phyloP scores from a whole-genome alignment of 2,113 vertebrate genomes.

The Probosciger aterrimus region DNA sequence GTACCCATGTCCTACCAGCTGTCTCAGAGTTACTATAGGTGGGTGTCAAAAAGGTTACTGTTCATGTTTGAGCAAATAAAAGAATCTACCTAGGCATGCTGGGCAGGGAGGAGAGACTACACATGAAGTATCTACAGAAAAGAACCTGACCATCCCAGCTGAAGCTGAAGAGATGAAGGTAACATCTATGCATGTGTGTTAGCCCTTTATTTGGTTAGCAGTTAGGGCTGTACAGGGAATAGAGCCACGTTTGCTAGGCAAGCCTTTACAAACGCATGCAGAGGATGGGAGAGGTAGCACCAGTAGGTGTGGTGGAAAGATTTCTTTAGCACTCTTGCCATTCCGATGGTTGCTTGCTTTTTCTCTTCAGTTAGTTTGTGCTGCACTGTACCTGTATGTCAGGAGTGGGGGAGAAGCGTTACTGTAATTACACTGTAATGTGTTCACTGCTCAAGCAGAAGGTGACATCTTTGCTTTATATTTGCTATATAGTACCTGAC shows the following conservation, averaged over 20 bases:
- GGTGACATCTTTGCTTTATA: neutral
- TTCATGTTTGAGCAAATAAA: no score
- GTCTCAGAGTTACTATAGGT: conserved; percentile 93
- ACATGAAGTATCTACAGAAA: neutral
- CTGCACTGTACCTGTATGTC: neutral
- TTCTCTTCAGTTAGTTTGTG: neutral
- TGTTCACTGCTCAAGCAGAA: neutral
- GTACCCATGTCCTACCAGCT: conserved; percentile 97
- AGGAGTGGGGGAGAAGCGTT: neutral
- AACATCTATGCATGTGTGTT: accelerated
- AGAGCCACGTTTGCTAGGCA: neutral
- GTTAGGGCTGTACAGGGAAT: no score
- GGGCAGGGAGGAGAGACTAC: neutral
- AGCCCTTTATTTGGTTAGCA: neutral
- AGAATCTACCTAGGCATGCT: neutral
- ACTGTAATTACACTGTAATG: neutral
- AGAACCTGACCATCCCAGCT: neutral
- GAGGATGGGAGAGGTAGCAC: neutral
- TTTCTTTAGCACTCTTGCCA: neutral
- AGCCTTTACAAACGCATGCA: accelerated
- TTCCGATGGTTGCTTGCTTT: neutral
- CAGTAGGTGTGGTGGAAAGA: neutral
- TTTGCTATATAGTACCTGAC: neutral
- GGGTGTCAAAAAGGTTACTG: neutral
- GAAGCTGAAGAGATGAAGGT: neutral